These are phyloP conservation scores for Ariolimax columbianus DNA, from an alignment of 2,888 invertebrate species.

Conservation along the genomic window DNA sequence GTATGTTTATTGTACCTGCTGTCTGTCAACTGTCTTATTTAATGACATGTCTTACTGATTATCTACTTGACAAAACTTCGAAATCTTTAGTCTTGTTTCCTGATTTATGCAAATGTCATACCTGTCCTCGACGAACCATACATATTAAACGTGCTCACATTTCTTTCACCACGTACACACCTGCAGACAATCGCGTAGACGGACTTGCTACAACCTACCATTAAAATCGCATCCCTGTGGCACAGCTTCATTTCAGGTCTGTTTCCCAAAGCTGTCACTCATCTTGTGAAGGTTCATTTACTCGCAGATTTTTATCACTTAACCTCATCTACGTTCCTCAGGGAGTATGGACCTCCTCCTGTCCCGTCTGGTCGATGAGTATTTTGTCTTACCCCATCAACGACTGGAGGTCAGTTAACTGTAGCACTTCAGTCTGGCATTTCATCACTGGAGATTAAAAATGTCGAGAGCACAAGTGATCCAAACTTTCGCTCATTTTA, in stretches of 20 bases:
- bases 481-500: not conserved
- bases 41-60: no score
- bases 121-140: not conserved
- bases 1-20: no score
- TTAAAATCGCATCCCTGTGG: slow-evolving; percentile 17
- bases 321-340: not conserved
- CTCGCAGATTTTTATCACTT: slow-evolving; percentile 23
- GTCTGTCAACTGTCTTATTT: no score
- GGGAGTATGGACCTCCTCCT: not conserved
- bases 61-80: no score
- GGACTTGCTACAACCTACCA: not conserved
- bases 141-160: not conserved
- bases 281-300: slow-evolving; percentile 26
- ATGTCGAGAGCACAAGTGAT: not conserved
- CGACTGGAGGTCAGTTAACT: not conserved
- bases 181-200: slow-evolving; percentile 4
- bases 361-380: not conserved
- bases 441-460: not conserved
- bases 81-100: no score
- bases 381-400: not conserved
- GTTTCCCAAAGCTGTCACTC: slow-evolving; percentile 17
- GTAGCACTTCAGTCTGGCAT: slow-evolving; percentile 10
- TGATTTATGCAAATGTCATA: not conserved
- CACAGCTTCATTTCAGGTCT: slow-evolving; percentile 1
- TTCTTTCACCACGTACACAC: not conserved